A percentile compares a stretch with the other conserved stretches of the same genome.
phyloP scores from a whole-genome alignment of 53 echinoderm and acorn worm genomes.

The Antedon mediterranea region DNA sequence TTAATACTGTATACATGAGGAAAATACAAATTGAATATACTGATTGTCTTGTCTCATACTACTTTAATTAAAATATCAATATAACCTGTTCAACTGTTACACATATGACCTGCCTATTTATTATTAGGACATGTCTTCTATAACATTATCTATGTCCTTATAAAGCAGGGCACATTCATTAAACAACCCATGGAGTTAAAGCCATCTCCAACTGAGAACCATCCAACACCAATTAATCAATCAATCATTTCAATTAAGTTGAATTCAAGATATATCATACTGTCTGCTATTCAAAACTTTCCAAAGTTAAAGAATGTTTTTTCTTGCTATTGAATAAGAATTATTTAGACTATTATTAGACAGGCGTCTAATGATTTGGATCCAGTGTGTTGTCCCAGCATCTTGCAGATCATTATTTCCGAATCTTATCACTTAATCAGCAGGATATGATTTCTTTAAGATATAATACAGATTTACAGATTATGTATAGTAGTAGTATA shows the following conservation, averaged over 20 bases:
- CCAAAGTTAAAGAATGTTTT: not conserved
- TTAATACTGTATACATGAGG: too few relatives aligned
- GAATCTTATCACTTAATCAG: not conserved
- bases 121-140: not conserved
- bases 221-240: not conserved
- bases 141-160: not conserved
- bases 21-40: too few relatives aligned
- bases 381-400: not conserved
- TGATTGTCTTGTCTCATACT: too few relatives aligned
- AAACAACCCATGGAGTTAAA: not conserved
- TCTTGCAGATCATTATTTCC: not conserved
- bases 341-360: not conserved
- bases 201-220: not conserved
- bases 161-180: not conserved
- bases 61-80: too few relatives aligned
- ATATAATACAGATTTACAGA: too few relatives aligned
- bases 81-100: too few relatives aligned
- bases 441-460: not conserved
- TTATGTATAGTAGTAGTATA: too few relatives aligned
- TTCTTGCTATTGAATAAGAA: not conserved
- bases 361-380: not conserved
- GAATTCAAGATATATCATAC: not conserved
- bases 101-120: not conserved
- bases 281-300: not conserved
- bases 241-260: not conserved